phyloP scores from a whole-genome alignment of 2,113 vertebrate genomes.

The Epinephelus cyanopodus region DNA sequence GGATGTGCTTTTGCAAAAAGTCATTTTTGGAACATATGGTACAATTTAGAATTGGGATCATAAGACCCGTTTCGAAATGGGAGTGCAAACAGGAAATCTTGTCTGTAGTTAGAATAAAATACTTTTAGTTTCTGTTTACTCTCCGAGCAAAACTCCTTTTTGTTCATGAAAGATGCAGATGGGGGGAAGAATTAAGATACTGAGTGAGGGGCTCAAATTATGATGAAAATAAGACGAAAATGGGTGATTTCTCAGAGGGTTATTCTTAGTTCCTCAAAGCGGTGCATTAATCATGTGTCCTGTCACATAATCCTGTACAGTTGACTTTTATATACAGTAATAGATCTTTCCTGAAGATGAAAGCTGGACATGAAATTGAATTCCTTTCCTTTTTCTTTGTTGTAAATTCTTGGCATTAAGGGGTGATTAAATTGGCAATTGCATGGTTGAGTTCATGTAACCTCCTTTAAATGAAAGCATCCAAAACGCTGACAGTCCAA shows the following conservation, averaged over 20 bases:
- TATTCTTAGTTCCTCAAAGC: slow-evolving; percentile 62
- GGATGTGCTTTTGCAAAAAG: slow-evolving; percentile 62
- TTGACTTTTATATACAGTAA: slow-evolving; percentile 69
- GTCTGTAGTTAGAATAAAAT: slow-evolving; percentile 45
- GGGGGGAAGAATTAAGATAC: slow-evolving; percentile 11
- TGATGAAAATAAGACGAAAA: slow-evolving; percentile 37
- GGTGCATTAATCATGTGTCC: slow-evolving; percentile 63
- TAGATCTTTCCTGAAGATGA: slow-evolving; percentile 67
- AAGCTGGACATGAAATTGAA: slow-evolving; percentile 68
- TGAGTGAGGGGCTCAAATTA: slow-evolving; percentile 19
- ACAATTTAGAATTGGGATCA: slow-evolving; percentile 67
- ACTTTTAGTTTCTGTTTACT: slow-evolving; percentile 41
- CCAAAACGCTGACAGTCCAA: slow-evolving; percentile 62
- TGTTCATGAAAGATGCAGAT: slow-evolving; percentile 21
- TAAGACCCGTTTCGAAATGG: slow-evolving; percentile 47
- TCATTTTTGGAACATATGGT: slow-evolving; percentile 72
- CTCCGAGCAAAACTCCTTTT: slow-evolving; percentile 14
- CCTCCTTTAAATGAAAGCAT: slow-evolving; percentile 55
- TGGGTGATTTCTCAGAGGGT: slow-evolving; percentile 51
- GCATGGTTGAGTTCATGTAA: slow-evolving; percentile 56
- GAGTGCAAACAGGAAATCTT: slow-evolving; percentile 57
- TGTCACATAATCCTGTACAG: slow-evolving; percentile 65
- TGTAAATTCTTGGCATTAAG: slow-evolving; percentile 63
- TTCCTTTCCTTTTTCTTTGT: slow-evolving; percentile 63
- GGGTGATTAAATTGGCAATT: slow-evolving; percentile 71